Evolutionary conservation across 2,888 invertebrate genomes (phyloP).

Genomic region (Hydriomena furcata): DNA sequence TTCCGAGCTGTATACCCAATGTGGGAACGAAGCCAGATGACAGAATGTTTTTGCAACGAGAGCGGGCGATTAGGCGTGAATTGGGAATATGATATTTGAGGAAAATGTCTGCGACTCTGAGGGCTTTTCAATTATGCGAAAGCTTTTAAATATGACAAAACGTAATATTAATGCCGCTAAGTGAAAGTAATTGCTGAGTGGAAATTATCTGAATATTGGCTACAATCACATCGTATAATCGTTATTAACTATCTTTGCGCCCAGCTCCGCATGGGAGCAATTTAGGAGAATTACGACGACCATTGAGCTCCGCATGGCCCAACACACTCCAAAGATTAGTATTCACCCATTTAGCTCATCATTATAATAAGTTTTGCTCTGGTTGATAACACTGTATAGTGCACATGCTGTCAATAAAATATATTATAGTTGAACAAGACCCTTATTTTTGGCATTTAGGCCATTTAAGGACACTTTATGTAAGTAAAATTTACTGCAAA

Average conservation of each 20-base stretch:
- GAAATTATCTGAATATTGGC: constrained; percentile 16
- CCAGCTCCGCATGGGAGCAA: constrained; percentile 19
- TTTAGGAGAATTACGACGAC: constrained; percentile 21
- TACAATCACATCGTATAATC: constrained; percentile 23
- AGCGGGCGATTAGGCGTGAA: constrained; percentile 47
- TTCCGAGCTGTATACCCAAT: constrained; percentile 9
- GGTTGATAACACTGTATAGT: background rate
- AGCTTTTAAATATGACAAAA: constrained; percentile 25
- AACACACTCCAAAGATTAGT: constrained; percentile 18
- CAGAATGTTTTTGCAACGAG: constrained; percentile 48
- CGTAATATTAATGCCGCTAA: constrained; percentile 16
- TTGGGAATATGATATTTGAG: constrained; percentile 47
- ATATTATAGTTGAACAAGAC: too few relatives aligned
- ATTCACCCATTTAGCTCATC: constrained; percentile 9
- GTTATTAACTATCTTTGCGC: constrained; percentile 22
- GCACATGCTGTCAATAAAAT: too few relatives aligned
- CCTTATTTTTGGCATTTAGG: too few relatives aligned
- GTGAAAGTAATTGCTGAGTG: constrained; percentile 13
- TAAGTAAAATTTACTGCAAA: too few relatives aligned
- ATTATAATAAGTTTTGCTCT: constrained; percentile 2
- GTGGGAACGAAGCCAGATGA: constrained; percentile 54
- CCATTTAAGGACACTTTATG: too few relatives aligned
- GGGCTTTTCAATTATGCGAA: constrained; percentile 26
- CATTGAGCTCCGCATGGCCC: constrained; percentile 16
- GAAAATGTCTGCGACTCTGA: constrained; percentile 36